Evolutionary conservation across 2,113 vertebrate species (phyloP).

Genomic region (Gobiocypris rarus): DNA sequence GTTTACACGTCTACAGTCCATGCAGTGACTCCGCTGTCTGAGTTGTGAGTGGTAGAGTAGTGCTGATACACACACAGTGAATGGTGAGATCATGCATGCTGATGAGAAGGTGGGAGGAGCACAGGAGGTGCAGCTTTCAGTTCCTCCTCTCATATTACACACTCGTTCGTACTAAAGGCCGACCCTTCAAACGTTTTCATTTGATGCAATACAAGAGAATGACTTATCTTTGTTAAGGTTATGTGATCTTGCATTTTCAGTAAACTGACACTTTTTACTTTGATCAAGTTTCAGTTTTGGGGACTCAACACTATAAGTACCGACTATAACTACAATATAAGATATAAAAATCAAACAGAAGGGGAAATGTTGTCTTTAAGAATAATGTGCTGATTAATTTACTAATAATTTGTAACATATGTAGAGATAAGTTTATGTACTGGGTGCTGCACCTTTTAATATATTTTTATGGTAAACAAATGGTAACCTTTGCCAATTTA

Average conservation of each 20-base stretch:
- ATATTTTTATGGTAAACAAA: background rate
- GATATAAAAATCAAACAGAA: background rate
- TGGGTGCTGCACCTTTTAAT: too few relatives aligned
- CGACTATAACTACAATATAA: background rate
- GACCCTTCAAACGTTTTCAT: slow-evolving; percentile 33
- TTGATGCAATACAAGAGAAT: slow-evolving; percentile 7
- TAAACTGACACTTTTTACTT: background rate
- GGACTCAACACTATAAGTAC: background rate
- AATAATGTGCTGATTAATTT: background rate
- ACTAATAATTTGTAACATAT: background rate
- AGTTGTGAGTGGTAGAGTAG: slow-evolving; percentile 23
- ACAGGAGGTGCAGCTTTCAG: slow-evolving; percentile 25
- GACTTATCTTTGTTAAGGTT: background rate
- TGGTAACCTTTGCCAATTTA: background rate
- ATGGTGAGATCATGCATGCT: slow-evolving; percentile 67
- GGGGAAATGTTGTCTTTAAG: background rate
- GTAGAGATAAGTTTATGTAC: background rate
- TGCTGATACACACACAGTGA: slow-evolving; percentile 49
- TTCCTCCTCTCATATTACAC: slow-evolving; percentile 42
- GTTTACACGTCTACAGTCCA: slow-evolving; percentile 21
- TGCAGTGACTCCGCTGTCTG: slow-evolving; percentile 16
- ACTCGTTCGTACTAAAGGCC: slow-evolving; percentile 30
- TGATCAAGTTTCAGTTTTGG: background rate
- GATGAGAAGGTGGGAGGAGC: slow-evolving; percentile 59
- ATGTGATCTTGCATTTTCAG: background rate